Evolutionary conservation across 2,797 vertebrate genomes (phyloP).

Genomic region (Carduelis carduelis): DNA sequence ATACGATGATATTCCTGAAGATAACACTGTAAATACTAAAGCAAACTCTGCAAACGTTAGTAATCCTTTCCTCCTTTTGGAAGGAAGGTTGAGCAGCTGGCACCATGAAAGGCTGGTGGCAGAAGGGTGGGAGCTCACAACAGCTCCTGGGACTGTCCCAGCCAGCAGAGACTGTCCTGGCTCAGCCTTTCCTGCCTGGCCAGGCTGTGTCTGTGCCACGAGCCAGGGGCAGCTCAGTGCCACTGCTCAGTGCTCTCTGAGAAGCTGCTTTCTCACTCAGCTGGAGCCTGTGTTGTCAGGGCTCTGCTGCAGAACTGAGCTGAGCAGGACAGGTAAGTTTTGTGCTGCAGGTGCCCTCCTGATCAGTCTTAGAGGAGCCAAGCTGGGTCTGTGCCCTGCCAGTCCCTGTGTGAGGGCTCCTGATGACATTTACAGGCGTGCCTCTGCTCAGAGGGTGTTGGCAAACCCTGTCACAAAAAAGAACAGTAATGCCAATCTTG

Average conservation of each 20-base stretch:
- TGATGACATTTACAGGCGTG: neutral
- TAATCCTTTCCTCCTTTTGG: neutral
- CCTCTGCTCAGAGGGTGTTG: neutral
- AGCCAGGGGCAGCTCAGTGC: neutral
- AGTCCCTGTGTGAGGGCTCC: neutral
- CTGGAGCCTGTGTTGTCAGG: neutral
- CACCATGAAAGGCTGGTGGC: neutral
- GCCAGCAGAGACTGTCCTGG: neutral
- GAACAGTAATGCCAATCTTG: conserved; percentile 30
- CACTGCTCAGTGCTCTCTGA: neutral
- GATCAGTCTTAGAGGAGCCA: neutral
- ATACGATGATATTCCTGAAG: neutral
- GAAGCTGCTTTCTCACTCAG: neutral
- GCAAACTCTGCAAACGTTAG: neutral
- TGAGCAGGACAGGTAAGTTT: conserved; percentile 1
- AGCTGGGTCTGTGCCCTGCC: neutral
- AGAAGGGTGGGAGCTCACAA: neutral
- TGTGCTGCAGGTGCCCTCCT: neutral
- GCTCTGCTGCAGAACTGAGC: neutral
- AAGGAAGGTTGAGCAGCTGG: neutral
- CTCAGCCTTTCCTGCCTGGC: neutral
- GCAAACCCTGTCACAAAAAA: neutral
- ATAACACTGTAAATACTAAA: neutral
- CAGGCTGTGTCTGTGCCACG: fast-evolving
- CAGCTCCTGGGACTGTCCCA: neutral